Base-by-base conservation (phyloP, 2,888 invertebrate species). In the Hofmannophila pseudospretella region DNA sequence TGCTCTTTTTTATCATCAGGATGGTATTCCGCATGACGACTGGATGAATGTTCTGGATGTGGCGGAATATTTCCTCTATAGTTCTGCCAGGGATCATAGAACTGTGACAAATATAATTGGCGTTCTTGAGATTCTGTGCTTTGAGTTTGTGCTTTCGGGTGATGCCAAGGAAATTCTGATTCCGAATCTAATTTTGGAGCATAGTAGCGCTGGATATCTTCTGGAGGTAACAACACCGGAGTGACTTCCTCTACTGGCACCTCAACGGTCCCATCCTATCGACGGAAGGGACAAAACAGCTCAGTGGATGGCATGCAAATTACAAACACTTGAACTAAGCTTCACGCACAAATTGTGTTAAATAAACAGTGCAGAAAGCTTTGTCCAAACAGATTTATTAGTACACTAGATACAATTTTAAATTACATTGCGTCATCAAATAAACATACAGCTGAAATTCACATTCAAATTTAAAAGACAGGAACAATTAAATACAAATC, bases 21-120 rank as follows among this genome's bases (percentile, higher is more conserved):
- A 5, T n/a, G 5, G 1, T 22, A 7, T 11, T 22, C 12, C 3
- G 22, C 5, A 3, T 32, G 11, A 22, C 8, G 11, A 22, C 7
- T 23, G 3, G 12, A 22, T 8, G 11, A 7, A 12, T 37, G 16
- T 32, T 29, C 23, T 58, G 35, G 14, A 29, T 29, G 16, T 58
- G 30, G 49, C 45, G 30, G 84, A 54, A 87, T 82, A 44, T 86
- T 74, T 51, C 87, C 88, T 69, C 87, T 85, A 69, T 92, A 93
- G 58, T 90, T 86, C 54, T 93, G 90, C 95, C 95, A 95, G 37
- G 94, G 94, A 87, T 95, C 94, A 75, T 73, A 60, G 47, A 77
- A 68, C 42, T 79, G 64, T 22, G 66, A 46, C 50, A 70, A 39
- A 42, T 81, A 69, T 44, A 77, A 53, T 34, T 58, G 42, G 23